Evolutionary conservation across 1,140 invertebrate genomes (phyloP).

Genomic region (Panonychus citri): DNA sequence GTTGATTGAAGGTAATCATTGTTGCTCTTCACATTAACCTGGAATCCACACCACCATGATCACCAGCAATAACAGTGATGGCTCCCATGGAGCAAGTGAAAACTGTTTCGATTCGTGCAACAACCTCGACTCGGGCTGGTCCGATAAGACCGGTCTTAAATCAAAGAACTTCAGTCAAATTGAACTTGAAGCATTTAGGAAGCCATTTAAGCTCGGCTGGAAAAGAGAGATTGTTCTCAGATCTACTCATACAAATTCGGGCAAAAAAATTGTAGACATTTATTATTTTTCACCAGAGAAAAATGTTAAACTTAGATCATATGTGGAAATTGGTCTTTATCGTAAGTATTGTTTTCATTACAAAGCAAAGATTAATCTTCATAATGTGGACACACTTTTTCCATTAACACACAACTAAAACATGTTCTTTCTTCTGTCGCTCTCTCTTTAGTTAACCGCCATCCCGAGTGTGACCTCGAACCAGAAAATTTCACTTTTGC

Average conservation of each 20-base stretch:
- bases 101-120: too few species aligned
- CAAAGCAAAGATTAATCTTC: too few species aligned
- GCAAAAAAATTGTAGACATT: constrained; percentile 9
- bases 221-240: constrained; percentile 9
- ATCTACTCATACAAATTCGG: background rate
- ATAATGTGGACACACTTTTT: background rate
- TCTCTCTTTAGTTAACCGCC: background rate
- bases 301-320: constrained; percentile 4
- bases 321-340: constrained; percentile 8
- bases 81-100: too few species aligned
- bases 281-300: constrained; percentile 9
- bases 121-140: too few species aligned
- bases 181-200: constrained; percentile 4
- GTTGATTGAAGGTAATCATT: too few species aligned
- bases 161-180: background rate
- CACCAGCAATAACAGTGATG: too few species aligned
- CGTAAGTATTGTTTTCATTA: background rate
- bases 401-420: background rate
- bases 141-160: background rate
- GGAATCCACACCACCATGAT: too few species aligned
- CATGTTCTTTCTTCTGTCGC: background rate
- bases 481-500: constrained; percentile 11
- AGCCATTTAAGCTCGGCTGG: constrained; percentile 9
- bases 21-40: too few species aligned
- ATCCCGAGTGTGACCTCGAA: constrained; percentile 1